These are phyloP conservation scores for Dromiciops gliroides DNA, from an alignment of 2,113 vertebrate species.

Conservation along the genomic window DNA sequence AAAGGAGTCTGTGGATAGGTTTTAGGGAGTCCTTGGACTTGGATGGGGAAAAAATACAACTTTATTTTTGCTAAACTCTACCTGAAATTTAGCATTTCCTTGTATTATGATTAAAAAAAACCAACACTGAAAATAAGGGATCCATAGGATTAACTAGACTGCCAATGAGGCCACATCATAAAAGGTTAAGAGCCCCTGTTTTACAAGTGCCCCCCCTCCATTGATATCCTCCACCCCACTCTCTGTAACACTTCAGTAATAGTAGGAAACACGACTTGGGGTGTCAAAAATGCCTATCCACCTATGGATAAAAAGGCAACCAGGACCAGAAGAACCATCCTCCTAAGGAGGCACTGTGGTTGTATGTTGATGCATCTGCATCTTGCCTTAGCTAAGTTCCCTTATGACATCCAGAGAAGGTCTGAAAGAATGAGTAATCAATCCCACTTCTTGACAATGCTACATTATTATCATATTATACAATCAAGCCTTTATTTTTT, in stretches of 20 bases:
- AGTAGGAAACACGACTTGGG: not conserved
- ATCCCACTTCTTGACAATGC: not conserved
- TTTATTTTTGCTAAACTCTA: not conserved
- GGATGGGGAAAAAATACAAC: not conserved
- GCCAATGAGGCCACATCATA: not conserved
- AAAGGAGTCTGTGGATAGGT: not conserved
- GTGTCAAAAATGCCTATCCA: not conserved
- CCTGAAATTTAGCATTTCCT: not conserved
- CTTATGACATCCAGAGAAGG: not conserved
- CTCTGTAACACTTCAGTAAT: not conserved
- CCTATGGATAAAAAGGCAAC: not conserved
- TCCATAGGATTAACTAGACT: not conserved
- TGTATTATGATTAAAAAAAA: not conserved
- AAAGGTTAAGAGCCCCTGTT: not conserved
- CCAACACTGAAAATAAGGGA: not conserved
- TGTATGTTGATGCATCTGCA: not conserved
- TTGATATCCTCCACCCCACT: not conserved
- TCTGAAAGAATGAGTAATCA: slow-evolving; percentile 2
- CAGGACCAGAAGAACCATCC: not conserved
- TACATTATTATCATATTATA: not conserved
- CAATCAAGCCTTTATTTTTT: not conserved
- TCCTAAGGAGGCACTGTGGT: not conserved
- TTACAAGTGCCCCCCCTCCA: not conserved
- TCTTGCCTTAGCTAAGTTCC: not conserved
- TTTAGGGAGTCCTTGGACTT: not conserved